phyloP scores from a whole-genome alignment of 2,113 vertebrate species.

The Platycercus adscitus region DNA sequence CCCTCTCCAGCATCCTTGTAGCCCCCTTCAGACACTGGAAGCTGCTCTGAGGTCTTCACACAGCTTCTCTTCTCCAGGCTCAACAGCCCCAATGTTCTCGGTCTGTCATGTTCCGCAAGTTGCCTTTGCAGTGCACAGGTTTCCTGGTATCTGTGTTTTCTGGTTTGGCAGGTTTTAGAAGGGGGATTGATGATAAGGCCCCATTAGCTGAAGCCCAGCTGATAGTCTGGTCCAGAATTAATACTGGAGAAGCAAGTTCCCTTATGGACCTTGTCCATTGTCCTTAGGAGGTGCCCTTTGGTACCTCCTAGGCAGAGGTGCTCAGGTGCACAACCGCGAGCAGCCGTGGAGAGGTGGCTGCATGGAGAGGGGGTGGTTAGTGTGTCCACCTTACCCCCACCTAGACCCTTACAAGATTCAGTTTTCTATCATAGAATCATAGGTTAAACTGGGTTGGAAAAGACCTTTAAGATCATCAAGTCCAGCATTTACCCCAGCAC shows the following conservation, averaged over 20 bases:
- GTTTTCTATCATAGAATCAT: background rate
- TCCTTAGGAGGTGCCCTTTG: background rate
- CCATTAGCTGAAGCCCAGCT: background rate
- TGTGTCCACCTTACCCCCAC: background rate
- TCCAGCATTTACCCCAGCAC: background rate
- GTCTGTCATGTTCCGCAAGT: background rate
- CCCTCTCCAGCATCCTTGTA: background rate
- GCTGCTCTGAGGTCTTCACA: background rate
- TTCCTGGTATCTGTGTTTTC: background rate
- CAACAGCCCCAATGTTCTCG: background rate
- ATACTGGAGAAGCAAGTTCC: background rate
- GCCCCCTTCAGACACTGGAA: background rate
- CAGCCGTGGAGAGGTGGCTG: background rate
- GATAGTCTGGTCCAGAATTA: background rate
- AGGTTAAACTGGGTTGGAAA: background rate
- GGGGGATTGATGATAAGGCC: background rate
- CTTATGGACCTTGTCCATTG: fast-evolving
- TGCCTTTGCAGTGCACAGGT: background rate
- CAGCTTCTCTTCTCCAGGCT: background rate
- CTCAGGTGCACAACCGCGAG: fast-evolving
- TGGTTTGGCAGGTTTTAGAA: background rate
- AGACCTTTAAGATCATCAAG: background rate
- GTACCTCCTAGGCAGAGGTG: background rate
- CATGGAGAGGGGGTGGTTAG: background rate
- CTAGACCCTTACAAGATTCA: background rate